A percentile compares a stretch with the other conserved stretches of the same genome.
These are phyloP conservation scores for Andricus curvator DNA, from an alignment of 2,888 invertebrate species.

Conservation along the genomic window DNA sequence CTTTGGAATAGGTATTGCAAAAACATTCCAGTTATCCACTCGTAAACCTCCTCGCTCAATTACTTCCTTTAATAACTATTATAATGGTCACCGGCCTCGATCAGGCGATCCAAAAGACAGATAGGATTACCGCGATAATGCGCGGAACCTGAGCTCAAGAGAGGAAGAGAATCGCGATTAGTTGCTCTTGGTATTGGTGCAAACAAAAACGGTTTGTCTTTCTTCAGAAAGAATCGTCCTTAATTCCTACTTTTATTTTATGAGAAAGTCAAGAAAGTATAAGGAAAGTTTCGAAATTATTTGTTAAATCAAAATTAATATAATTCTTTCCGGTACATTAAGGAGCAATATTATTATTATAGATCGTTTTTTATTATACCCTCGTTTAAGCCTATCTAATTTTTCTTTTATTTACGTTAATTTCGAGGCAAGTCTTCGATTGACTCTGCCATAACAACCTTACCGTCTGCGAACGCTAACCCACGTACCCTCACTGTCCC, in stretches of 20 bases:
- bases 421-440: no score
- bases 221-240: conserved; percentile 4
- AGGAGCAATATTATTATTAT: no score
- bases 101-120: conserved; percentile 38
- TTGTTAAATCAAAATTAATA: neutral
- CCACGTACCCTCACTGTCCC: no score
- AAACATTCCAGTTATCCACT: conserved; percentile 36
- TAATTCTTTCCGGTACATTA: no score
- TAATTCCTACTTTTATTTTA: neutral
- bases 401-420: no score
- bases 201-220: conserved; percentile 20
- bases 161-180: conserved; percentile 37
- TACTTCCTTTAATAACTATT: conserved; percentile 40
- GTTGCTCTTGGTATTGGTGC: conserved; percentile 3
- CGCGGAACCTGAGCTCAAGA: conserved; percentile 19
- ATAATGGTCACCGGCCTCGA: conserved; percentile 39
- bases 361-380: no score
- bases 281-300: neutral
- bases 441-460: no score
- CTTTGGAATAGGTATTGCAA: conserved; percentile 6
- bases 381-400: no score
- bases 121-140: conserved; percentile 39
- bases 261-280: neutral
- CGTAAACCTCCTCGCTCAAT: conserved; percentile 37
- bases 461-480: no score